Base-by-base conservation (phyloP, 1,140 invertebrate species). In the Vanessa tameamea region DNA sequence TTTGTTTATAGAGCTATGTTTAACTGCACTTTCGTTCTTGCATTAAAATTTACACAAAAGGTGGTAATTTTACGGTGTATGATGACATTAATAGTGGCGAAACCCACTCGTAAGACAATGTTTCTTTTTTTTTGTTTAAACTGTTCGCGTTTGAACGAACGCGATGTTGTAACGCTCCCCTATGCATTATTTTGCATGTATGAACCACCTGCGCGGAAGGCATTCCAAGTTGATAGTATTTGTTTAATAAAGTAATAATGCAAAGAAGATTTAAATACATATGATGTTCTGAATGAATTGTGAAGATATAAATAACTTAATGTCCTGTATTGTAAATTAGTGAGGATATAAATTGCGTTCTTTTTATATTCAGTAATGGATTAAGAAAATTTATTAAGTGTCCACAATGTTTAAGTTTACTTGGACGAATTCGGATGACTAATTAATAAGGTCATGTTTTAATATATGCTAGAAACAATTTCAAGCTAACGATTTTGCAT, bases 1-100 rank as follows among this genome's bases (percentile, higher is more conserved):
- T 82, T 83, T 80, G 79, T 77, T 75, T 80, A 78, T 84, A 87
- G 81, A 83, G 71, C 73, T 72, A 80, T 72, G 83, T 75, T 83
- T 77, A 78, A 69, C 71, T 78, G 74, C 79, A 84, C 82, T 86
- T 86, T 88, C 82, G 81, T 87, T 89, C 72, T 84, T 64, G 72
- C 81, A 88, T 91, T 88, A 82, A 89, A 87, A 90, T 90, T 85
- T 85, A 87, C 81, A 88, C 82, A 83, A 85, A 89, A 89, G 82
- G 79, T 84, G 84, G 81, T 81, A 90, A 91, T 92, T 92, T 91
- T 91, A 84, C 87, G 88, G 72, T 73, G 78, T 71, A 76, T 88
- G 88, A 85, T 82, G 83, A 87, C 80, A 87, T 85, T 90, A 92
- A 92, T 90, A 82, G 82, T 69, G 55, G 74, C 69, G 66, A 82